Conservation (phyloP, 2,113 vertebrate genomes). For the Entelurus aequoreus region DNA sequence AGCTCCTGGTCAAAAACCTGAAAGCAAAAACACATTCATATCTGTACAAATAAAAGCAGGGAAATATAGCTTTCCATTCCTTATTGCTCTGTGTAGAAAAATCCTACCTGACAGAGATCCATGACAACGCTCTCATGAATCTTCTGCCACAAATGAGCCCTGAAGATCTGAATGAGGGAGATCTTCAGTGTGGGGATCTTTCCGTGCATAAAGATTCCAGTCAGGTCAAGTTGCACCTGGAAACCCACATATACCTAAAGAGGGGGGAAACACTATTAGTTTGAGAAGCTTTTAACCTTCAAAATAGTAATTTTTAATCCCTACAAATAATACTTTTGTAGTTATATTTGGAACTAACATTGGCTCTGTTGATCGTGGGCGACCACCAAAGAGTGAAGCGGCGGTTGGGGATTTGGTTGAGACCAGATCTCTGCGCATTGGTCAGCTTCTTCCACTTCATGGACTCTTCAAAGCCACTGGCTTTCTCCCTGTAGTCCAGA, state of each 20-base stretch:
- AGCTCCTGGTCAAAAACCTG: conserved; percentile 99
- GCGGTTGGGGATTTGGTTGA: conserved; percentile 99
- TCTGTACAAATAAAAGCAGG: not conserved
- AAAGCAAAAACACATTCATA: conserved; percentile 16
- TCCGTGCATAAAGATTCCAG: conserved; percentile 98
- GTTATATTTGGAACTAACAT: conserved; percentile 69
- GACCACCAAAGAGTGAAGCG: conserved; percentile 99
- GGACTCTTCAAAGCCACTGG: conserved; percentile 98
- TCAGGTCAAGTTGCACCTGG: conserved; percentile 96
- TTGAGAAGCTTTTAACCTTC: not conserved
- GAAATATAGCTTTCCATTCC: not conserved
- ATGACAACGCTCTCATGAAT: conserved; percentile 98
- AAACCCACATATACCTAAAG: conserved; percentile 94
- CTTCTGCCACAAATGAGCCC: conserved; percentile 99
- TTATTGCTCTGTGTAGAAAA: not conserved
- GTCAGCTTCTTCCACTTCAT: conserved; percentile 99
- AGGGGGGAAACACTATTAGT: not conserved
- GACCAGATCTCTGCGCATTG: conserved; percentile 95
- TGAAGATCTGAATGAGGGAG: conserved; percentile 99
- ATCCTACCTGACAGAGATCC: conserved; percentile 93
- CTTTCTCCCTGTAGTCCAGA: conserved; percentile 84
- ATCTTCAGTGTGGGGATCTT: conserved; percentile 99
- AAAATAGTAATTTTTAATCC: not conserved
- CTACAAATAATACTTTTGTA: not conserved
- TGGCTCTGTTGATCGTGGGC: conserved; percentile 98